A percentile compares a stretch with the other conserved stretches of the same genome.
Evolutionary conservation across 2,888 invertebrate genomes (phyloP).

Genomic region (Serrognathus titanus): DNA sequence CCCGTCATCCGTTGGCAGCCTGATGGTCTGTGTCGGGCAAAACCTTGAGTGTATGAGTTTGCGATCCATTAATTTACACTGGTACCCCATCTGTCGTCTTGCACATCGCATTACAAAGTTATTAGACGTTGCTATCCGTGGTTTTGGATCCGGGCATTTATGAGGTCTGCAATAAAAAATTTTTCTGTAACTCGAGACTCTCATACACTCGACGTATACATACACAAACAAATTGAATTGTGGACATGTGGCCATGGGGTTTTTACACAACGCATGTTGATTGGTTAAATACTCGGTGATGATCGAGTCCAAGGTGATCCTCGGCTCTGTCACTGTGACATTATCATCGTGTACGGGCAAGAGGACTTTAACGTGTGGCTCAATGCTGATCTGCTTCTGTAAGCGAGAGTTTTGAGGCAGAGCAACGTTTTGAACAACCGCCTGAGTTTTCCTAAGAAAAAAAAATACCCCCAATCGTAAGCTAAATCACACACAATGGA

Average conservation of each 20-base stretch:
- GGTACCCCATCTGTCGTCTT: constrained; percentile 56
- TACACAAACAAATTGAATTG: constrained; percentile 90
- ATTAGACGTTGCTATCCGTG: constrained; percentile 61
- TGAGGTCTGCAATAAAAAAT: constrained; percentile 68
- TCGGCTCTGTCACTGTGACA: constrained; percentile 39
- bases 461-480: not conserved
- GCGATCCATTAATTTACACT: constrained; percentile 67
- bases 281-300: constrained; percentile 95
- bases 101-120: constrained; percentile 68
- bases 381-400: constrained; percentile 53
- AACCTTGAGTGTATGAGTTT: constrained; percentile 80
- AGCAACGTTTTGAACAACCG: constrained; percentile 4
- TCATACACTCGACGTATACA: constrained; percentile 1
- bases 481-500: not conserved
- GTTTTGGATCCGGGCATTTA: constrained; percentile 88
- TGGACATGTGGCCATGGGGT: constrained; percentile 96
- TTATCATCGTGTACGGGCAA: constrained; percentile 29
- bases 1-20: constrained; percentile 66
- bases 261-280: constrained; percentile 96
- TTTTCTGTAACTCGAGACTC: not conserved
- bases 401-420: constrained; percentile 39
- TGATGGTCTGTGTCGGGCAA: constrained; percentile 70
- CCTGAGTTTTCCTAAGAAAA: constrained; percentile 22
- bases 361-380: constrained; percentile 35
- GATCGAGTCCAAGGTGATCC: constrained; percentile 81